Conservation (phyloP, 2,113 vertebrate genomes). For the Poeciliopsis retropinna region DNA sequence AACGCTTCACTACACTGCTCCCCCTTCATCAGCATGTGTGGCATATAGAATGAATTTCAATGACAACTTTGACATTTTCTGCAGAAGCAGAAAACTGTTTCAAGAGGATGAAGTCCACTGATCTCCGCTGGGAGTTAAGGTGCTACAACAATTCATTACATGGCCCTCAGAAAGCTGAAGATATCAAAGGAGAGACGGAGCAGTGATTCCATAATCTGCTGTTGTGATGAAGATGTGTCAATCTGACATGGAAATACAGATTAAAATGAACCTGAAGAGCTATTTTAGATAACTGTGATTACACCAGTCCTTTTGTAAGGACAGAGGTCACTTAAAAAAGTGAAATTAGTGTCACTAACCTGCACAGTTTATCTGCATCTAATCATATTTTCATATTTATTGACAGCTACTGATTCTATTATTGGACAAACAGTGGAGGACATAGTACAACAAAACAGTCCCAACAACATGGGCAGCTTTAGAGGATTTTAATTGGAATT, state of each 20-base stretch:
- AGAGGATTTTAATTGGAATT: too few relatives aligned
- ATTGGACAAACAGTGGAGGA: too few relatives aligned
- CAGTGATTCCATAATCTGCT: slow-evolving; percentile 1
- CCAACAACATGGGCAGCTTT: too few relatives aligned
- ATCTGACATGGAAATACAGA: not conserved
- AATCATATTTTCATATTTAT: too few relatives aligned
- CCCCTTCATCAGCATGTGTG: slow-evolving; percentile 71
- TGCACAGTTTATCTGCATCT: too few relatives aligned
- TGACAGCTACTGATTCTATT: too few relatives aligned
- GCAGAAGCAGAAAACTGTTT: slow-evolving; percentile 46
- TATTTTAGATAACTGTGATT: too few relatives aligned
- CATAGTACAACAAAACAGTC: too few relatives aligned
- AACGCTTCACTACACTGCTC: slow-evolving; percentile 45
- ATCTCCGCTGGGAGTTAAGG: slow-evolving; percentile 48
- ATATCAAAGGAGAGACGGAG: slow-evolving; percentile 9
- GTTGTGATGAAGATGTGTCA: not conserved
- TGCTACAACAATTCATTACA: slow-evolving; percentile 45
- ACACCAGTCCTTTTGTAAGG: too few relatives aligned
- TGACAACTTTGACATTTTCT: slow-evolving; percentile 72
- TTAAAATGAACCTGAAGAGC: not conserved
- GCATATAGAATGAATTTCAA: slow-evolving; percentile 68
- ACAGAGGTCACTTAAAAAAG: too few relatives aligned
- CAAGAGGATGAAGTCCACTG: slow-evolving; percentile 52
- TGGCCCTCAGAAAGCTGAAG: slow-evolving; percentile 39
- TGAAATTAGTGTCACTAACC: too few relatives aligned